Evolutionary conservation across 1,140 invertebrate species (phyloP).

Genomic region (Panagrolaimus sp.): DNA sequence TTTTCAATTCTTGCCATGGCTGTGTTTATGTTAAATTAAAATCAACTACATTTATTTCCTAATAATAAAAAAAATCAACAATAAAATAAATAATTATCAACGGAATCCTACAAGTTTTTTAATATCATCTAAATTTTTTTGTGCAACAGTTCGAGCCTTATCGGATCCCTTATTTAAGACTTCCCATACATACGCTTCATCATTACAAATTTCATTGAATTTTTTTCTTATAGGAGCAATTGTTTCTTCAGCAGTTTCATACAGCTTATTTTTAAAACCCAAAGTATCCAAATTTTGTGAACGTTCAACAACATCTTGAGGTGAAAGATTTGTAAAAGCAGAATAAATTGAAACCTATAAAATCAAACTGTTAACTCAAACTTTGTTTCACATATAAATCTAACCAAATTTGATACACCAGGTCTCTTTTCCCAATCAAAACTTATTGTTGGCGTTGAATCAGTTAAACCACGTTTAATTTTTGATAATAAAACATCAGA

Average conservation of each 20-base stretch:
- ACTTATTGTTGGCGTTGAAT: constrained; percentile 59
- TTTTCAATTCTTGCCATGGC: not conserved
- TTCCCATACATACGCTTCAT: constrained; percentile 17
- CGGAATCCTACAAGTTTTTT: constrained; percentile 35
- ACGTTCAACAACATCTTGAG: constrained; percentile 19
- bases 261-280: constrained; percentile 22
- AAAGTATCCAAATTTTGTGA: constrained; percentile 32
- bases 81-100: constrained; percentile 2
- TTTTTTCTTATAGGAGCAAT: constrained; percentile 15
- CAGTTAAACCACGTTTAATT: constrained; percentile 83
- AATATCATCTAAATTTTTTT: constrained; percentile 32
- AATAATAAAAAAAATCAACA: not conserved
- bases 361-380: not conserved
- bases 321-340: constrained; percentile 21
- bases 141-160: constrained; percentile 17
- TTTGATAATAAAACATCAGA: constrained; percentile 73
- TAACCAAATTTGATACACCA: constrained; percentile 37
- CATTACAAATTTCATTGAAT: constrained; percentile 6
- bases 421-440: constrained; percentile 42
- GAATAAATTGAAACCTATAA: constrained; percentile 26
- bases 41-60: no score
- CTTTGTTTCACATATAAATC: not conserved
- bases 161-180: constrained; percentile 29
- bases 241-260: constrained; percentile 11
- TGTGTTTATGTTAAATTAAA: no score